Conservation (phyloP, 2,113 vertebrate genomes). For the Pandion haliaetus region DNA sequence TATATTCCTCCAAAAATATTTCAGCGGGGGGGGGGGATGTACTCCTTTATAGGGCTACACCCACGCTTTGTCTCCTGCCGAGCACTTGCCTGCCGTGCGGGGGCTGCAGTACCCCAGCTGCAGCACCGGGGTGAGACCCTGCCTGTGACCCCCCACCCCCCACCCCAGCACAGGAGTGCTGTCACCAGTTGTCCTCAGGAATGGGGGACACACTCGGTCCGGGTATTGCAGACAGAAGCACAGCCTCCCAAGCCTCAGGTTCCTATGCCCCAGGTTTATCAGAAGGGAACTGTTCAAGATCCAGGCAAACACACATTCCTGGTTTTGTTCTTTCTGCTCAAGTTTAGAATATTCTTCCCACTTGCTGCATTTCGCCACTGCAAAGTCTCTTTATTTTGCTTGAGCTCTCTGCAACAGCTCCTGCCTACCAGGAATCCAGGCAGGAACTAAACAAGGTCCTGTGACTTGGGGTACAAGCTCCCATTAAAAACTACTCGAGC, state of each 20-base stretch:
- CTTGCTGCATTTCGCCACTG: neutral
- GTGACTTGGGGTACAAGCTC: neutral
- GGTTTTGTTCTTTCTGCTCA: neutral
- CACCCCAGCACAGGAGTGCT: neutral
- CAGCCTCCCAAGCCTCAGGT: too few relatives aligned
- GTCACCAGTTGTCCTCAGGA: neutral
- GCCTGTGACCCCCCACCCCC: neutral
- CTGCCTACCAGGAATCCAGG: too few relatives aligned
- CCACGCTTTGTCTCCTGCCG: neutral
- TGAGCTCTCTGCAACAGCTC: neutral
- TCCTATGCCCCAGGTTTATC: neutral
- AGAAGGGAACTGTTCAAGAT: neutral
- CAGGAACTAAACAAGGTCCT: neutral
- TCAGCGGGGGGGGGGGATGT: neutral
- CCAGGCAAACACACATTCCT: neutral
- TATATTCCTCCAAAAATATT: neutral
- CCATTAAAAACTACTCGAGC: neutral
- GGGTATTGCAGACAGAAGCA: neutral
- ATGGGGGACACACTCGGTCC: rapidly evolving
- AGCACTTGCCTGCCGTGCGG: neutral
- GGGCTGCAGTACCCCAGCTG: neutral
- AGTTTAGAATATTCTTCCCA: neutral
- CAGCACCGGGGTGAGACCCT: neutral
- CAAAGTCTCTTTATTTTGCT: neutral
- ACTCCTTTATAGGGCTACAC: neutral